Conservation (phyloP, 2,113 vertebrate genomes). For the Chamaea fasciata region DNA sequence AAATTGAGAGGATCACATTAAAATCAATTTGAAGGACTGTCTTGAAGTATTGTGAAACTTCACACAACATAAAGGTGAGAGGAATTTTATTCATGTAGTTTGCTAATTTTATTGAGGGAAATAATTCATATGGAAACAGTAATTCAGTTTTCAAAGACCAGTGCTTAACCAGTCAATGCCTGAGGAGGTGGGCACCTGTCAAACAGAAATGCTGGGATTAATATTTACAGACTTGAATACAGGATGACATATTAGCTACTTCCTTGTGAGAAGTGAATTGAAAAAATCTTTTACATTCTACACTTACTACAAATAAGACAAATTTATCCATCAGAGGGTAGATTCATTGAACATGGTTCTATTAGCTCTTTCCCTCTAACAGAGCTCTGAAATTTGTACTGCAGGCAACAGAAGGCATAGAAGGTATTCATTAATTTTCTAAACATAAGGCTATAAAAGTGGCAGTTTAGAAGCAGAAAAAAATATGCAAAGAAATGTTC, state of each 20-base stretch:
- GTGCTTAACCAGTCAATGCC: neutral
- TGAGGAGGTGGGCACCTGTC: neutral
- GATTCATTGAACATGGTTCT: neutral
- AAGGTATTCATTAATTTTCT: slow-evolving; percentile 47
- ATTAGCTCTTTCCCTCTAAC: neutral
- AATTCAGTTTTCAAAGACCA: neutral
- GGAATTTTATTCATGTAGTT: neutral
- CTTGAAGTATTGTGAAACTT: neutral
- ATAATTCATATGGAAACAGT: neutral
- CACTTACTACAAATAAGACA: neutral
- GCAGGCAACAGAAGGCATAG: slow-evolving; percentile 21
- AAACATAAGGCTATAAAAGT: slow-evolving; percentile 45
- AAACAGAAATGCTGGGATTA: neutral
- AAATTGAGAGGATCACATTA: neutral
- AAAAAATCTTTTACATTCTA: neutral
- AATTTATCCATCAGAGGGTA: neutral
- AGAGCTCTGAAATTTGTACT: neutral
- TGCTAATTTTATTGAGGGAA: neutral
- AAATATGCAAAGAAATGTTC: slow-evolving; percentile 8
- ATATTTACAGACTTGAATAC: neutral
- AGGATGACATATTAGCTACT: neutral
- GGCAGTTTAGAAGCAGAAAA: slow-evolving; percentile 9
- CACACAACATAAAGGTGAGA: neutral
- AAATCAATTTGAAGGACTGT: neutral
- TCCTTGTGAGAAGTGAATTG: neutral